Evolutionary conservation across 2,113 vertebrate species (phyloP), one percentile per base, ranked within the genome.

Genomic region (Syrrhaptes paradoxus): DNA sequence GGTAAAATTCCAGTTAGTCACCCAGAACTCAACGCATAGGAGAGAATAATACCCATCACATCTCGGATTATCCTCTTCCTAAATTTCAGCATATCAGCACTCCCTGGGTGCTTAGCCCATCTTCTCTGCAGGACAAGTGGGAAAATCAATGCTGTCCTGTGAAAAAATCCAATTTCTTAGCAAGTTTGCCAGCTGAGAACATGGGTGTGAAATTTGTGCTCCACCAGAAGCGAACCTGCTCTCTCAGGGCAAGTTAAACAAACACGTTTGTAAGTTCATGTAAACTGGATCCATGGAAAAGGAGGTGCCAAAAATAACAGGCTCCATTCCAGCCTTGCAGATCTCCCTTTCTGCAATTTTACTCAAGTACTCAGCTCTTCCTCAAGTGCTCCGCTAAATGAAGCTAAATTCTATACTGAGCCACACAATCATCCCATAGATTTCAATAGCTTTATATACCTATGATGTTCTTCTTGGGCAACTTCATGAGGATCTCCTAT

Each of bases 301-400:
- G 54, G 38, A 80, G 48, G 14, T 90, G 65, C 71, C 74, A 90
- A 85, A 93, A 92, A 25, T 25, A 89, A 89, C 57, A 52, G 72
- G 57, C 45, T 90, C 29, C 9, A 1, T 51, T 85, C 73, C 80
- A 91, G 32, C 45, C 66, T 21, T 34, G 34, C 45, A 68, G 12
- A 67, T 52, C 24, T 19, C 25, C 51, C 43, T 63, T 88, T 67
- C 72, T 26, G 54, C 59, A 59, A 3, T 43, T 54, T 45, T 29
- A 68, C n/a, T 58, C 2, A 3, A 61, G 3, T 21, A 31, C 21
- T 58, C 38, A 28, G 41, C 24, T 91, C 38, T 75, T 91, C 61
- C 82, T 78, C 26, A 26, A 57, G 31, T 15, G 28, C 48, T 83
- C 36, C 0, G 0, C 72, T 61, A 62, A n/a, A 43, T 0, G 0